phyloP scores from a whole-genome alignment of 1,140 invertebrate species.

The Eumaeus atala region DNA sequence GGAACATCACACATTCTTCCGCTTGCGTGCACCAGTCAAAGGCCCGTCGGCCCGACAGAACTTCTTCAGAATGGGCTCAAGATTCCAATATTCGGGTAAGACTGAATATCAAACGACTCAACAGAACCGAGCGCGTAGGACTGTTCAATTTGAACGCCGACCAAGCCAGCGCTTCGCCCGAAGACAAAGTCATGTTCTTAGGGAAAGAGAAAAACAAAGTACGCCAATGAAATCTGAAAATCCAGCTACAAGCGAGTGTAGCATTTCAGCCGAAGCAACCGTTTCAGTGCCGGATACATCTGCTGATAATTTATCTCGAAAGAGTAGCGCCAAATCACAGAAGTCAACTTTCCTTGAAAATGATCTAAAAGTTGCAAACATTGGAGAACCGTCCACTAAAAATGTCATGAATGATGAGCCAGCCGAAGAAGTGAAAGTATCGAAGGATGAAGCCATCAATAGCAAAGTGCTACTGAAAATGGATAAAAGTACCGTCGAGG shows the following conservation, averaged over 20 bases:
- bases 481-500: conserved; percentile 45
- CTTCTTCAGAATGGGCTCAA: conserved; percentile 97
- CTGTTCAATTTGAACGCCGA: conserved; percentile 95
- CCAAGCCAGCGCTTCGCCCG: conserved; percentile 97
- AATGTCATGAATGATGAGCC: conserved; percentile 57
- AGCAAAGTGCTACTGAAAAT: conserved; percentile 66
- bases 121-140: conserved; percentile 88
- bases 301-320: conserved; percentile 60
- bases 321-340: conserved; percentile 68
- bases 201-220: conserved; percentile 82
- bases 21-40: conserved; percentile 92
- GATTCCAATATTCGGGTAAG: conserved; percentile 94
- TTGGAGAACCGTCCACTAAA: conserved; percentile 45
- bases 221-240: conserved; percentile 56
- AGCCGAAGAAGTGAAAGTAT: conserved; percentile 47
- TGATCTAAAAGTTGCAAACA: conserved; percentile 57
- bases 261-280: conserved; percentile 43
- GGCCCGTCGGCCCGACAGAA: conserved; percentile 92
- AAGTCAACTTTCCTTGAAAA: conserved; percentile 62
- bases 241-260: conserved; percentile 45
- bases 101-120: conserved; percentile 97
- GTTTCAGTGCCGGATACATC: conserved; percentile 48
- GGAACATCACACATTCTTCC: conserved; percentile 99
- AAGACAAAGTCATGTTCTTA: conserved; percentile 87
- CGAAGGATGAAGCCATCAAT: conserved; percentile 68